A percentile compares a stretch with the other conserved stretches of the same genome.
phyloP scores from a whole-genome alignment of 1,140 invertebrate genomes.

The Adoxophyes honmai region DNA sequence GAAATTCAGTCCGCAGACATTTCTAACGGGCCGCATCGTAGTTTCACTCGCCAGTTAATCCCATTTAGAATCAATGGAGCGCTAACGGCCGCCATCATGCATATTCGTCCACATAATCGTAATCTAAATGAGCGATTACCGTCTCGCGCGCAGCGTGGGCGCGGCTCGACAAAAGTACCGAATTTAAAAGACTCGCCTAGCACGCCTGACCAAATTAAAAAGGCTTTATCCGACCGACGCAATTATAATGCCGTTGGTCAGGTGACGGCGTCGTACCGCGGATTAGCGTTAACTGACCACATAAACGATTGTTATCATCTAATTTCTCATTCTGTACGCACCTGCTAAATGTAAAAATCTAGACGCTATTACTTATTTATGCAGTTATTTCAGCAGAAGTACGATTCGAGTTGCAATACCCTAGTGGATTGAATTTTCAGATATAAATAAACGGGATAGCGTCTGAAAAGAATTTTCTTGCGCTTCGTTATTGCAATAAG shows the following conservation, averaged over 20 bases:
- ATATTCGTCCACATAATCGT: slow-evolving; percentile 60
- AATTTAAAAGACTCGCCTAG: slow-evolving; percentile 22
- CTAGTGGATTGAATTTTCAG: not conserved
- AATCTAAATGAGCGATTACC: slow-evolving; percentile 66
- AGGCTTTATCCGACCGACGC: slow-evolving; percentile 49
- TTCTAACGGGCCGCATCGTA: slow-evolving; percentile 14
- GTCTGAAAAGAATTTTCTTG: not conserved
- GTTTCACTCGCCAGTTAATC: slow-evolving; percentile 40
- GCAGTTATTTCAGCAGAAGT: too few species aligned
- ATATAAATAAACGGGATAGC: not conserved
- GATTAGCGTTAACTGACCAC: slow-evolving; percentile 28
- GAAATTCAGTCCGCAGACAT: slow-evolving; percentile 16
- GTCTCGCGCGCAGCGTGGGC: slow-evolving; percentile 46
- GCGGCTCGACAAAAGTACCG: slow-evolving; percentile 36
- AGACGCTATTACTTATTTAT: too few species aligned
- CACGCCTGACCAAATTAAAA: slow-evolving; percentile 47
- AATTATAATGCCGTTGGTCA: slow-evolving; percentile 56
- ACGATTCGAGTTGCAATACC: not conserved
- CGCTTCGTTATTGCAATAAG: too few species aligned
- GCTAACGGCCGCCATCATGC: slow-evolving; percentile 52
- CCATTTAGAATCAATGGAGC: slow-evolving; percentile 56
- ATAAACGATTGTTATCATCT: not conserved
- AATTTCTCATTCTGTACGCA: not conserved
- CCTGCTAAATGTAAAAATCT: too few species aligned
- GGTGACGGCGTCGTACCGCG: slow-evolving; percentile 42